A percentile compares a stretch with the other conserved stretches of the same genome.
phyloP scores from a whole-genome alignment of 2,888 invertebrate genomes.

The Cataglyphis rosenhaueri region DNA sequence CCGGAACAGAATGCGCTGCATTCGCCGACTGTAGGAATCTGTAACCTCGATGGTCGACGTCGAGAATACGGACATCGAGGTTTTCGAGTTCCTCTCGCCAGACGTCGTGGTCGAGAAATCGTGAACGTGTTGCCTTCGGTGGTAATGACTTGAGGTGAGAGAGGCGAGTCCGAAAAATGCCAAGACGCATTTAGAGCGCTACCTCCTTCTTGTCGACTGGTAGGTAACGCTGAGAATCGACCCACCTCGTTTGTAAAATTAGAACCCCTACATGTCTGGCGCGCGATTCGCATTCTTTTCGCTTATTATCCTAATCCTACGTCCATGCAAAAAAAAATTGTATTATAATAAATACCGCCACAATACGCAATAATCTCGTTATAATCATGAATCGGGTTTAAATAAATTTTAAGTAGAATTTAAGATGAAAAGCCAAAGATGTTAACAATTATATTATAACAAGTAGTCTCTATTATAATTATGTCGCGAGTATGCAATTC shows the following conservation, averaged over 20 bases:
- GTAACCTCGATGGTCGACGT: conserved; percentile 48
- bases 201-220: conserved; percentile 49
- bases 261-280: conserved; percentile 68
- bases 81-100: conserved; percentile 38
- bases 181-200: conserved; percentile 68
- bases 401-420: not conserved
- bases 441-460: not conserved
- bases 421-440: not conserved
- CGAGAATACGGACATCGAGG: not conserved
- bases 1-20: not conserved
- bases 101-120: conserved; percentile 44
- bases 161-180: conserved; percentile 62
- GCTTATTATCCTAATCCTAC: conserved; percentile 67
- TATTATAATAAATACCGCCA: not conserved
- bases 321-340: conserved; percentile 12
- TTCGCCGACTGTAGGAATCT: conserved; percentile 40
- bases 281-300: conserved; percentile 66
- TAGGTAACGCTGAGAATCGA: conserved; percentile 69
- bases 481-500: not conserved
- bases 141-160: conserved; percentile 55
- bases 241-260: conserved; percentile 71
- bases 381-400: not conserved
- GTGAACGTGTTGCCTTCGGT: conserved; percentile 48
- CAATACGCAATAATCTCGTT: not conserved
- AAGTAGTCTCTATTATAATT: not conserved